Conservation (phyloP, 2,888 invertebrate species). For the Phortica magna region DNA sequence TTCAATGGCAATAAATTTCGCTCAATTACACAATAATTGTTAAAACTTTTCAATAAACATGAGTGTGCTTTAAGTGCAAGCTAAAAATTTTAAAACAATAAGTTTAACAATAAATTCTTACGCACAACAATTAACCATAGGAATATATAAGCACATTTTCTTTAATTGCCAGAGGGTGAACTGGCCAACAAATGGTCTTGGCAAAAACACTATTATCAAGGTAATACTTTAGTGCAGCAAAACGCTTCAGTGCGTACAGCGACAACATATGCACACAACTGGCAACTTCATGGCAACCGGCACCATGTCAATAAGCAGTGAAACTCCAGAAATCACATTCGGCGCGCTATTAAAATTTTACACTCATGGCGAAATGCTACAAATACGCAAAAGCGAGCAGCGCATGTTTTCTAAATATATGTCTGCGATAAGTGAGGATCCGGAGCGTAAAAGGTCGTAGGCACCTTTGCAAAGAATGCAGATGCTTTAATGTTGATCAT, state of each 20-base stretch:
- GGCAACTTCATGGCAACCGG: background rate
- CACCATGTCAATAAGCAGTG: background rate
- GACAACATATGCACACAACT: background rate
- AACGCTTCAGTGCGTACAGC: background rate
- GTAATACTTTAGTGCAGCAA: background rate
- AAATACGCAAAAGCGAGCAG: no score
- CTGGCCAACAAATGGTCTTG: background rate
- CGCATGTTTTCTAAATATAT: background rate
- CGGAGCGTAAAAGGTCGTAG: background rate
- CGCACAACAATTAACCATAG: no score
- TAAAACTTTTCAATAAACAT: slow-evolving; percentile 68
- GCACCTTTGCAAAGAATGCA: slow-evolving; percentile 2
- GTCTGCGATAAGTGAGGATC: background rate
- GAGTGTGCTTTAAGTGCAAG: background rate
- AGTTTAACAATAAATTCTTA: no score
- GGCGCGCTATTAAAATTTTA: slow-evolving; percentile 71
- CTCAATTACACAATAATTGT: slow-evolving; percentile 74
- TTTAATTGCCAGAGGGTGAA: background rate
- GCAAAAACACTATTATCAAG: slow-evolving; percentile 15
- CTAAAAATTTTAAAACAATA: background rate
- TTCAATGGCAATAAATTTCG: slow-evolving; percentile 73
- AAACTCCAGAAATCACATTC: slow-evolving; percentile 44
- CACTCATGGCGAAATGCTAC: slow-evolving; percentile 70
- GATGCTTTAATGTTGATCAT: background rate
- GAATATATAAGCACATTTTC: no score